Conservation (phyloP, 2,113 vertebrate species). For the Oceanodroma tethys region DNA sequence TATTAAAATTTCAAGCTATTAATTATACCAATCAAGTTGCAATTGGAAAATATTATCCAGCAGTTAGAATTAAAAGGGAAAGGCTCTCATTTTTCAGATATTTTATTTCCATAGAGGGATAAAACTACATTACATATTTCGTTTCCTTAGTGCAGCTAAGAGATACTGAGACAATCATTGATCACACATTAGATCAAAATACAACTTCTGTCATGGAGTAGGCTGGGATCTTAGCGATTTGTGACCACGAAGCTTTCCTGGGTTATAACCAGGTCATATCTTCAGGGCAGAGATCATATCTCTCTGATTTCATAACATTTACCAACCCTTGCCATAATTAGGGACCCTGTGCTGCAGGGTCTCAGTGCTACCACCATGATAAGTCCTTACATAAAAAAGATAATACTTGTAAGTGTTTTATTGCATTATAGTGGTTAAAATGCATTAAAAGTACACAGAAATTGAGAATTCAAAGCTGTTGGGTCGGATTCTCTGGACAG, state of each 20-base stretch:
- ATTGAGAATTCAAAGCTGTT: background rate
- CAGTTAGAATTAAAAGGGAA: background rate
- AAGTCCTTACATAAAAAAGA: background rate
- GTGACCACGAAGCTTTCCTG: background rate
- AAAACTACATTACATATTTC: background rate
- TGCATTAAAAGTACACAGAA: background rate
- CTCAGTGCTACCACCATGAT: background rate
- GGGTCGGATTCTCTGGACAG: background rate
- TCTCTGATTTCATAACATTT: background rate
- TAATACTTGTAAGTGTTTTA: background rate
- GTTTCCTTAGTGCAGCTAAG: background rate
- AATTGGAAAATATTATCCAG: conserved; percentile 54
- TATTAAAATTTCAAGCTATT: conserved; percentile 49
- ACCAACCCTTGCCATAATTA: background rate
- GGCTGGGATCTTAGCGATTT: background rate
- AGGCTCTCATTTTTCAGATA: background rate
- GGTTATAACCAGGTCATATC: background rate
- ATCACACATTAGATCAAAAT: background rate
- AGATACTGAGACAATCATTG: background rate
- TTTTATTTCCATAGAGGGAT: conserved; percentile 4
- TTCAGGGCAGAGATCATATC: background rate
- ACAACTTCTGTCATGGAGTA: background rate
- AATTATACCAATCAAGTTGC: conserved; percentile 21
- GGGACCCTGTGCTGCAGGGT: background rate
- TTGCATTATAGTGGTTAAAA: background rate